Conservation (phyloP, 2,888 invertebrate genomes). For the Dicroscelio sp. region DNA sequence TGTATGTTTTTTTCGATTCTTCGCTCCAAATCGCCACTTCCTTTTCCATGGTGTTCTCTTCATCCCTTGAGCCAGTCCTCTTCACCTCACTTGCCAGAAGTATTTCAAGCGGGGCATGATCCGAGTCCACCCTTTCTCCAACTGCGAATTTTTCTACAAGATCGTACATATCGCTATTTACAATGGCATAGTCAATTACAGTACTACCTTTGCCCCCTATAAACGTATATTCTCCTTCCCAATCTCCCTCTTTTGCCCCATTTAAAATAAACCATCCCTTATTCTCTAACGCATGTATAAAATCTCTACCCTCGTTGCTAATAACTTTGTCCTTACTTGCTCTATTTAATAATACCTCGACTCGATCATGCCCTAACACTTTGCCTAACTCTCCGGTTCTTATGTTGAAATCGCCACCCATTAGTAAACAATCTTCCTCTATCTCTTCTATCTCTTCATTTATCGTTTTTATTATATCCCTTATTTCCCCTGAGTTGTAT, state of each 20-base stretch:
- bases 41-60: background rate
- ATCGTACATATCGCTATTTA: constrained; percentile 40
- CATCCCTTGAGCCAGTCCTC: background rate
- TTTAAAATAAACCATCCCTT: constrained; percentile 72
- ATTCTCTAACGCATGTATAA: constrained; percentile 40
- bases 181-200: constrained; percentile 76
- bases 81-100: background rate
- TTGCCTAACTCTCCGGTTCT: constrained; percentile 48
- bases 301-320: constrained; percentile 43
- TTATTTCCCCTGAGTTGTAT: background rate
- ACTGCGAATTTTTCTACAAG: constrained; percentile 37
- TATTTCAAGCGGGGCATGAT: constrained; percentile 58
- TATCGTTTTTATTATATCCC: background rate
- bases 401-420: constrained; percentile 43
- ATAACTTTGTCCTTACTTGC: constrained; percentile 29
- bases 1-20: background rate
- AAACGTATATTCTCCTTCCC: constrained; percentile 74
- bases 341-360: background rate
- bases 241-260: constrained; percentile 59
- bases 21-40: background rate
- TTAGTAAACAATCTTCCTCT: background rate
- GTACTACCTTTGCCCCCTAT: constrained; percentile 58
- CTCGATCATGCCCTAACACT: background rate
- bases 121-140: constrained; percentile 62
- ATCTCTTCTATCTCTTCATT: background rate